A percentile compares a stretch with the other conserved stretches of the same genome.
These are phyloP conservation scores for Acromyrmex heyeri DNA, from an alignment of 1,140 invertebrate genomes.

Conservation along the genomic window DNA sequence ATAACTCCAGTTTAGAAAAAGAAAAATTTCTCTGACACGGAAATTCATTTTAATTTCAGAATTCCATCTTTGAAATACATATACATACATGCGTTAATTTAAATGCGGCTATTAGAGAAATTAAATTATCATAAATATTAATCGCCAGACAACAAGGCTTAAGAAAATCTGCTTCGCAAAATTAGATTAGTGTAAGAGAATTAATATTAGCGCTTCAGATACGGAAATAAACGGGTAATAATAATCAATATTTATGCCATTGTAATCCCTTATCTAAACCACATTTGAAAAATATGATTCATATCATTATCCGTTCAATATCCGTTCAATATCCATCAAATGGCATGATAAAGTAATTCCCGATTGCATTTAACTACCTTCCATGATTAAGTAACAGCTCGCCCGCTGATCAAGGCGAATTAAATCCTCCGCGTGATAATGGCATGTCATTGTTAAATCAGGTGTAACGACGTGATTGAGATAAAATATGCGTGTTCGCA, in stretches of 20 bases:
- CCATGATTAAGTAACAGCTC: slow-evolving; percentile 45
- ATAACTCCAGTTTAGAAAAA: neutral
- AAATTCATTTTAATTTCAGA: neutral
- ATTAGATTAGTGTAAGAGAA: slow-evolving; percentile 19
- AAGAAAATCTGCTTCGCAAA: slow-evolving; percentile 27
- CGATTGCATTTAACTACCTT: slow-evolving; percentile 26
- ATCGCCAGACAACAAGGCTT: slow-evolving; percentile 28
- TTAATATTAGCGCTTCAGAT: slow-evolving; percentile 37
- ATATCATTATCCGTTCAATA: neutral
- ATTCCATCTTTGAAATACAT: slow-evolving; percentile 12
- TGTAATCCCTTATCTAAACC: neutral
- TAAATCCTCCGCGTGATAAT: slow-evolving; percentile 57
- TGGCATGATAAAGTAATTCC: slow-evolving; percentile 39
- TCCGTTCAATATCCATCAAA: slow-evolving; percentile 37
- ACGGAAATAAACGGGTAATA: slow-evolving; percentile 6
- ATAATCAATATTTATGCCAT: neutral
- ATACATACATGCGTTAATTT: neutral
- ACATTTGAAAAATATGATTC: neutral
- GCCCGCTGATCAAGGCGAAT: slow-evolving; percentile 52
- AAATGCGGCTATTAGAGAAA: neutral
- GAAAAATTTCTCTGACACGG: neutral
- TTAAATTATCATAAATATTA: slow-evolving; percentile 34
- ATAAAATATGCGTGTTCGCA: slow-evolving; percentile 41
- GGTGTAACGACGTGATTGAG: slow-evolving; percentile 48
- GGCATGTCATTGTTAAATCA: slow-evolving; percentile 53